Percentiles rank a stretch among this genome's conserved stretches.
These are phyloP conservation scores for Seira musarum DNA, from an alignment of 2,888 invertebrate species.

Conservation along the genomic window DNA sequence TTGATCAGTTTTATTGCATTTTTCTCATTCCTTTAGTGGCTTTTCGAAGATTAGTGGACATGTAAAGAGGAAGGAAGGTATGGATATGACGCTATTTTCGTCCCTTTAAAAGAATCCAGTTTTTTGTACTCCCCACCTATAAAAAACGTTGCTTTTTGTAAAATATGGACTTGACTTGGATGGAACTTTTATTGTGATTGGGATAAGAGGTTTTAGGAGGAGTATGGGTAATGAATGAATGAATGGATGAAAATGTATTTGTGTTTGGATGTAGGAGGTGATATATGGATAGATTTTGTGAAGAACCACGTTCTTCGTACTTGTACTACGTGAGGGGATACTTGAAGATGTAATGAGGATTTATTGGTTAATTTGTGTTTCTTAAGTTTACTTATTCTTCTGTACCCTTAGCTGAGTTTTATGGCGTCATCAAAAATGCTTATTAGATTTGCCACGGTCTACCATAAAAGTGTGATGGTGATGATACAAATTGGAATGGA, in stretches of 20 bases:
- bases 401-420: too few relatives aligned
- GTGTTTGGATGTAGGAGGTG: too few relatives aligned
- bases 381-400: background rate
- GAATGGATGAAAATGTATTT: background rate
- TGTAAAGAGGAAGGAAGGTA: background rate
- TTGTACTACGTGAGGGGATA: background rate
- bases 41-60: constrained; percentile 39
- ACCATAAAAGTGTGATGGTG: too few relatives aligned
- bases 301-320: too few relatives aligned
- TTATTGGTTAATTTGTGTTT: constrained; percentile 3
- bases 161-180: constrained; percentile 1
- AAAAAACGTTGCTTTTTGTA: background rate
- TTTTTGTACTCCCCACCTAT: background rate
- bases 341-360: background rate
- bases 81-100: background rate
- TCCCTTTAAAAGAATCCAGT: background rate
- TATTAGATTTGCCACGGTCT: too few relatives aligned
- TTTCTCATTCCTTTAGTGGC: constrained; percentile 59
- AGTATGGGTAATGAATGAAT: constrained; percentile 4
- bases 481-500: too few relatives aligned
- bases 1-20: constrained; percentile 62
- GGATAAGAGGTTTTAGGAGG: background rate
- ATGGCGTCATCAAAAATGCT: too few relatives aligned
- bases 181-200: constrained; percentile 10
- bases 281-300: too few relatives aligned